phyloP scores from a whole-genome alignment of 2,888 invertebrate genomes.

The Eristalinus aeneus region DNA sequence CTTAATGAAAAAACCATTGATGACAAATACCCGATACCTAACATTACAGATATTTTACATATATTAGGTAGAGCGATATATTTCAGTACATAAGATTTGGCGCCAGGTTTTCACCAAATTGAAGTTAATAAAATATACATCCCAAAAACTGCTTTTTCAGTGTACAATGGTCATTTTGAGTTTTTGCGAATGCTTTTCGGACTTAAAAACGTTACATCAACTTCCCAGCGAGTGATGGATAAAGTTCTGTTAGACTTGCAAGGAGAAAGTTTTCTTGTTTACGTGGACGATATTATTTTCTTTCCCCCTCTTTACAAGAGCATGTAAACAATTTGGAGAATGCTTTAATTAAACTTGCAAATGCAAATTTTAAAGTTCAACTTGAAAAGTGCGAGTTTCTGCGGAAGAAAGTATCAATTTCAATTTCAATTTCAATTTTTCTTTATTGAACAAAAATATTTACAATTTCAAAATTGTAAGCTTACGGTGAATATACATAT shows the following conservation, averaged over 20 bases:
- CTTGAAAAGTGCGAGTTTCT: neutral
- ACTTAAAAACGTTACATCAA: slow-evolving; percentile 33
- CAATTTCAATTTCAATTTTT: too few species aligned
- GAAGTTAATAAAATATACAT: slow-evolving; percentile 69
- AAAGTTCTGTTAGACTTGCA: slow-evolving; percentile 72
- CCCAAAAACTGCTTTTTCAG: slow-evolving; percentile 70
- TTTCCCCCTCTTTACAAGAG: too few species aligned
- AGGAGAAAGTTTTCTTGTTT: too few species aligned
- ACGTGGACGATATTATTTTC: too few species aligned
- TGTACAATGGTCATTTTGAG: slow-evolving; percentile 64
- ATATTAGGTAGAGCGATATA: slow-evolving; percentile 76
- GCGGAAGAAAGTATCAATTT: too few species aligned
- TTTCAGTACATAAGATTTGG: slow-evolving; percentile 75
- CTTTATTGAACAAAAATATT: too few species aligned
- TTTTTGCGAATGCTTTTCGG: slow-evolving; percentile 69
- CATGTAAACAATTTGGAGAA: too few species aligned
- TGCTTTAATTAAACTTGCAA: neutral
- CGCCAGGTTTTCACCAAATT: slow-evolving; percentile 75
- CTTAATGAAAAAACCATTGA: slow-evolving; percentile 12
- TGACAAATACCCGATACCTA: too few species aligned
- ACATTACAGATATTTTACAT: slow-evolving; percentile 71
- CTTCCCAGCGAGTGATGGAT: slow-evolving; percentile 63
- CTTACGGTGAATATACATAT: too few species aligned
- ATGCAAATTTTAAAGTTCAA: slow-evolving; percentile 16
- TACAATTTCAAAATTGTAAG: too few species aligned